Evolutionary conservation across 2,113 vertebrate species (phyloP).

Genomic region (Sporophila hypoxantha): DNA sequence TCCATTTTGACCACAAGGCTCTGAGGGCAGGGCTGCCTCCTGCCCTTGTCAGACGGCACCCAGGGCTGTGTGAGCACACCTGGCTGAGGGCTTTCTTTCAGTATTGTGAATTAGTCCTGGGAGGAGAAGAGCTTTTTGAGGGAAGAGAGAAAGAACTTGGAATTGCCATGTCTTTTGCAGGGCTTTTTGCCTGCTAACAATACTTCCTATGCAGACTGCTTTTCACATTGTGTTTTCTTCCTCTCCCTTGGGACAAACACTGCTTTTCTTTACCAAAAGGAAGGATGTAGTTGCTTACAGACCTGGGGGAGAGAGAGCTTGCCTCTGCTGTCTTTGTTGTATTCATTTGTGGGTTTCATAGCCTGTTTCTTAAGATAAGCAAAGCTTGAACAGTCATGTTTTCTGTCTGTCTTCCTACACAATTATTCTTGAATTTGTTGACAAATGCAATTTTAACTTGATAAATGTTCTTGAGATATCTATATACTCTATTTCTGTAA

Average conservation of each 20-base stretch:
- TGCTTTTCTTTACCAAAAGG: slow-evolving; percentile 16
- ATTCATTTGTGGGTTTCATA: neutral
- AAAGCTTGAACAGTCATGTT: neutral
- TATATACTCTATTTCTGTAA: neutral
- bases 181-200: neutral
- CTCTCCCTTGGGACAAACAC: neutral
- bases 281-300: slow-evolving; percentile 23
- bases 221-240: slow-evolving; percentile 22
- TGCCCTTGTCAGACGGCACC: neutral
- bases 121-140: neutral
- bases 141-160: neutral
- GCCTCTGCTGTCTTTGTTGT: neutral
- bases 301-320: neutral
- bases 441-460: neutral
- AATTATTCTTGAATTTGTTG: neutral
- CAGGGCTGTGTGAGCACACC: rapidly evolving
- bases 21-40: neutral
- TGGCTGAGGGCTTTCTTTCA: neutral
- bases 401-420: neutral
- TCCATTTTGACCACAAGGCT: neutral
- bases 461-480: neutral
- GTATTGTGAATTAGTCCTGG: neutral
- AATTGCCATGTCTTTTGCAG: neutral
- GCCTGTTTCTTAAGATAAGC: slow-evolving; percentile 42
- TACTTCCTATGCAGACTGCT: neutral